Conservation (phyloP, 1,140 invertebrate species). For the Brachionus rotundiformis region DNA sequence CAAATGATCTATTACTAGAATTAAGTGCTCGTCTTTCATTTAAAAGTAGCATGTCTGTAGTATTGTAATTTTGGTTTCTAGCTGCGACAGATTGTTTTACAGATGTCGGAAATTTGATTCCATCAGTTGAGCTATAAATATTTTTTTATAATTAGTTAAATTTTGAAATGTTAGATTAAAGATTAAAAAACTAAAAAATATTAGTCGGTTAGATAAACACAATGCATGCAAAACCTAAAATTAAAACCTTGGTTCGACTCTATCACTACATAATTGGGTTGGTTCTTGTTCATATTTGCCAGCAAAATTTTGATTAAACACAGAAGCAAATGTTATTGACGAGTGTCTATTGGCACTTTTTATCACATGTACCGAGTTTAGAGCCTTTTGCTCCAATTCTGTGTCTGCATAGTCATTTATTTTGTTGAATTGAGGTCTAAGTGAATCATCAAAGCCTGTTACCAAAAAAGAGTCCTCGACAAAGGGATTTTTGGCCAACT, state of each 20-base stretch:
- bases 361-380: not conserved
- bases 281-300: not conserved
- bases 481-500: not conserved
- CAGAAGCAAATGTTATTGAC: conserved; percentile 21
- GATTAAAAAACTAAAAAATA: conserved; percentile 14
- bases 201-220: conserved; percentile 41
- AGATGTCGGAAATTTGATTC: conserved; percentile 35
- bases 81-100: conserved; percentile 16
- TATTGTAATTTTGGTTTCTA: not conserved
- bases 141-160: not conserved
- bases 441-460: not conserved
- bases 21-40: conserved; percentile 15
- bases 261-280: not conserved
- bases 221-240: conserved; percentile 21
- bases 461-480: conserved; percentile 25
- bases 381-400: not conserved
- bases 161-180: not conserved
- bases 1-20: not conserved
- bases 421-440: conserved; percentile 8
- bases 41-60: not conserved
- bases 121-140: conserved; percentile 17
- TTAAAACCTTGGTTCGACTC: not conserved
- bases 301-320: conserved; percentile 4
- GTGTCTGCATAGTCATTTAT: not conserved
- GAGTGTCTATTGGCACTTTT: conserved; percentile 24